Evolutionary conservation across 2,888 invertebrate genomes (phyloP).

Genomic region (Choreutis nemorana): DNA sequence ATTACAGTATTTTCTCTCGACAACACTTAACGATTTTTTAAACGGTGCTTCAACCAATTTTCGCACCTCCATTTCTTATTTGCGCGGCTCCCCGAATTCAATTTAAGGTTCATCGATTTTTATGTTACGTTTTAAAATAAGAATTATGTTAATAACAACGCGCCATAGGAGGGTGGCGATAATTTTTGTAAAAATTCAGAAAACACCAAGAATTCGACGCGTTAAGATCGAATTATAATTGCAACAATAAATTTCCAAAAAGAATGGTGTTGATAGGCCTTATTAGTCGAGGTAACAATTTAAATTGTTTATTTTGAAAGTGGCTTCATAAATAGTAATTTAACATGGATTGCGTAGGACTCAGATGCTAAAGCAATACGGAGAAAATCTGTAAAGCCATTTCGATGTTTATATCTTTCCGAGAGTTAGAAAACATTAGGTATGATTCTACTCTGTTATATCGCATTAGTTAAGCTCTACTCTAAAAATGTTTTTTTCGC

Average conservation of each 20-base stretch:
- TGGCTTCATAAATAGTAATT: no score
- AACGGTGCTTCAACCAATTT: conserved; percentile 52
- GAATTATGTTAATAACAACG: conserved; percentile 50
- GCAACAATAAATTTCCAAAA: conserved; percentile 36
- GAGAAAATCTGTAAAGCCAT: no score
- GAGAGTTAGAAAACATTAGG: no score
- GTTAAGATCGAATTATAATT: conserved; percentile 35
- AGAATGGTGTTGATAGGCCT: no score
- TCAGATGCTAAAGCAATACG: no score
- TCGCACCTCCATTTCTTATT: conserved; percentile 58
- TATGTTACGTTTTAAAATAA: conserved; percentile 36
- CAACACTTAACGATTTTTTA: conserved; percentile 60
- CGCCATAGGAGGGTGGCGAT: conserved; percentile 36
- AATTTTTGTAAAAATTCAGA: conserved; percentile 43
- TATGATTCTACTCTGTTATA: no score
- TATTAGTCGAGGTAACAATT: no score
- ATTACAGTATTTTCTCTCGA: conserved; percentile 56
- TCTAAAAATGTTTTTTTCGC: no score
- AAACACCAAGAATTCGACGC: conserved; percentile 33
- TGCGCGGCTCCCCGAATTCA: conserved; percentile 56
- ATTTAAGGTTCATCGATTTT: conserved; percentile 60
- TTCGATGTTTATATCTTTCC: no score
- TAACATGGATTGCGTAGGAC: no score
- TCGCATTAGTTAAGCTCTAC: no score
- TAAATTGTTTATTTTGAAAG: no score